Conservation (phyloP, 2,888 invertebrate genomes). For the Tinea trinotella region DNA sequence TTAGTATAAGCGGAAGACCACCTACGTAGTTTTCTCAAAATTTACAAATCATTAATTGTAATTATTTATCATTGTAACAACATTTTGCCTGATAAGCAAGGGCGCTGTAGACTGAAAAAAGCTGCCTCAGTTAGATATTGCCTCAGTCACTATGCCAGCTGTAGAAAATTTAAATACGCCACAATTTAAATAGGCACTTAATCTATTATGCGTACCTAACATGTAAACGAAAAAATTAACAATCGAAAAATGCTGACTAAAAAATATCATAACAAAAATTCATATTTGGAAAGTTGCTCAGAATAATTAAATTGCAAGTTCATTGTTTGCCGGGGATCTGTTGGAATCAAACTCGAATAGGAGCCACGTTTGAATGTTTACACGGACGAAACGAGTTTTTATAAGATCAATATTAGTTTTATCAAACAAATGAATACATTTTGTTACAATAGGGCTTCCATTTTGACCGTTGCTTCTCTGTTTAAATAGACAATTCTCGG, state of each 20-base stretch:
- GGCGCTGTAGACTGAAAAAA: too few relatives aligned
- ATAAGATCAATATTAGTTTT: slow-evolving; percentile 61
- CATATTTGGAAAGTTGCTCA: slow-evolving; percentile 4
- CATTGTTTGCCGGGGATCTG: slow-evolving; percentile 7
- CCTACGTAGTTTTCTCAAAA: slow-evolving; percentile 36
- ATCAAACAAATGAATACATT: slow-evolving; percentile 70
- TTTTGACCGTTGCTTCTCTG: slow-evolving; percentile 58
- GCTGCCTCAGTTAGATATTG: too few relatives aligned
- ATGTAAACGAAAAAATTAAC: too few relatives aligned
- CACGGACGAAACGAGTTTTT: slow-evolving; percentile 56
- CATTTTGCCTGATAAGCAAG: too few relatives aligned
- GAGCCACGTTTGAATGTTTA: slow-evolving; percentile 37
- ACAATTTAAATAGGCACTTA: too few relatives aligned
- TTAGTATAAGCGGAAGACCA: slow-evolving; percentile 49
- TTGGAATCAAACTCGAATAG: slow-evolving; percentile 12
- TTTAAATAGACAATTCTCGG: slow-evolving; percentile 49
- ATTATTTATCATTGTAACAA: too few relatives aligned
- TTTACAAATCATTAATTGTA: too few relatives aligned
- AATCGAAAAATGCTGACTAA: too few relatives aligned
- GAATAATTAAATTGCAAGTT: slow-evolving; percentile 12
- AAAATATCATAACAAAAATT: neutral
- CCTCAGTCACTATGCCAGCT: too few relatives aligned
- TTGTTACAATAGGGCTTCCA: slow-evolving; percentile 65
- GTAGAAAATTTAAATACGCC: too few relatives aligned
- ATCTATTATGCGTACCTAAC: too few relatives aligned